Evolutionary conservation across 2,113 vertebrate genomes (phyloP).

Genomic region (Urocolius indicus): DNA sequence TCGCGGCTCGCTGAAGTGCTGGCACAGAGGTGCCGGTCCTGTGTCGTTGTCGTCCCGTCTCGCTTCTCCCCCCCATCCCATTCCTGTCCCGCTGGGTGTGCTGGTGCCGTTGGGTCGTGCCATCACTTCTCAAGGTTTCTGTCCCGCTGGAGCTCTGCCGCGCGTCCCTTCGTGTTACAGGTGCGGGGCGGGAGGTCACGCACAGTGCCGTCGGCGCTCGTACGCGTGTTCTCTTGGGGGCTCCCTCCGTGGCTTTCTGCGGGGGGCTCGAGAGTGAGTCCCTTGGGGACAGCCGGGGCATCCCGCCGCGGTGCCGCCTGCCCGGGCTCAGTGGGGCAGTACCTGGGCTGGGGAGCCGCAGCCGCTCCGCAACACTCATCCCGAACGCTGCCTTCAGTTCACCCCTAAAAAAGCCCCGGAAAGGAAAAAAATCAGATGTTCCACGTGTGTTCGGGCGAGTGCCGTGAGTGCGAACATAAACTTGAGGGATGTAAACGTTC

Average conservation of each 20-base stretch:
- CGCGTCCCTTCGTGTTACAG: not conserved
- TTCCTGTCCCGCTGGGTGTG: not conserved
- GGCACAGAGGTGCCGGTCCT: not conserved
- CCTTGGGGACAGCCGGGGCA: too few species aligned
- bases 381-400: too few species aligned
- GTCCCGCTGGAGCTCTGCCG: too few species aligned
- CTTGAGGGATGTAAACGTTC: not conserved
- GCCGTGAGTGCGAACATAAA: not conserved
- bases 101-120: not conserved
- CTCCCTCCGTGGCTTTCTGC: not conserved
- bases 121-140: not conserved
- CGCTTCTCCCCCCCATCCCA: too few species aligned
- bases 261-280: not conserved
- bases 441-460: not conserved
- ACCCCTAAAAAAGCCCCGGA: fast-evolving
- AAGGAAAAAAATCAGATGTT: not conserved
- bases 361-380: too few species aligned
- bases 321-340: too few species aligned
- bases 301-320: too few species aligned
- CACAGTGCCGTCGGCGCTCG: not conserved
- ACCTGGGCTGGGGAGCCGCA: fast-evolving
- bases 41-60: not conserved
- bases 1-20: not conserved
- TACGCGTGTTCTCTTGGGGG: not conserved
- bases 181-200: not conserved